Base-by-base conservation (phyloP, 2,797 vertebrate genomes). In the Neosalanx taihuensis region DNA sequence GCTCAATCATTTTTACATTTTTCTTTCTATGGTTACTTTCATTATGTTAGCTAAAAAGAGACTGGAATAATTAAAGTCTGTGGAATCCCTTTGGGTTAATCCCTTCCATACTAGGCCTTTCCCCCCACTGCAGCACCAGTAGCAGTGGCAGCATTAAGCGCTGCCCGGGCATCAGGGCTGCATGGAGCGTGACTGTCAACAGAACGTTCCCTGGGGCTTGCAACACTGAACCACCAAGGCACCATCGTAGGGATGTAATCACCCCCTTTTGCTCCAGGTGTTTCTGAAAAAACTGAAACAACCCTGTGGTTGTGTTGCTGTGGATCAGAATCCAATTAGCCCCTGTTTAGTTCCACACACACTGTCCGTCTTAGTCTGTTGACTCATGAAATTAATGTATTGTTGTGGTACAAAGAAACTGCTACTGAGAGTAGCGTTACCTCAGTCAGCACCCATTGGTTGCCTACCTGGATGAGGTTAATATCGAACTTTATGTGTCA, bases 301-400 rank as follows among this genome's bases (percentile, higher is more conserved):
- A 81, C 84, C 88, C 87, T 86, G 85, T n/a, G 72, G 86, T 85
- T 84, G 80, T 76, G 87, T 90, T 90, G 81, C 89, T 76, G 83
- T 85, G 88, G 90, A 90, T 92, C 84, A 89, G 87, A 92, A 92
- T 92, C 90, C 89, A 94, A 93, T 93, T 93, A 93, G 91, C 89
- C 88, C 90, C 85, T 86, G 89, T 92, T 93, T 90, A 91, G 88
- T 88, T 90, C 83, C 75, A 90, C 83, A 87, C 87, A 90, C 90
- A 85, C 88, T 88, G 86, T 83, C 88, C 86, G 89, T 89, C 84
- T 84, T 88, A 88, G 90, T 84, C 89, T 91, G 90, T 90, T 92
- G 91, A 92, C 89, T 92, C 91, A 90, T 91, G 88, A 92, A 92
- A 94, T 92, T 79, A 92, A 93, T 89, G 89, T 84, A 90, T 93